These are phyloP conservation scores for Semibalanus balanoides DNA, from an alignment of 1,140 invertebrate genomes.

Conservation along the genomic window DNA sequence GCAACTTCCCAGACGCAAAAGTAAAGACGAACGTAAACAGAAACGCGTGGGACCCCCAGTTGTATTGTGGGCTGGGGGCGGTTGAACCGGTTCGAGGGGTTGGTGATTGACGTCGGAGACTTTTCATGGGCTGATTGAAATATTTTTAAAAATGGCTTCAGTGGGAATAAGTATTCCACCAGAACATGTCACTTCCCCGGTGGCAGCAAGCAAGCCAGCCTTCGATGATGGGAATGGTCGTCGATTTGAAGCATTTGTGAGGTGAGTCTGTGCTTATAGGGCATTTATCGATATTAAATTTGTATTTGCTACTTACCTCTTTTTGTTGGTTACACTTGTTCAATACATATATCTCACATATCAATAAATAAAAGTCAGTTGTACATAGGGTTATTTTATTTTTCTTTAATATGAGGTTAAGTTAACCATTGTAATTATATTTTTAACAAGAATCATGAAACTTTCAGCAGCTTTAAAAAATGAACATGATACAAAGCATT, in stretches of 20 bases:
- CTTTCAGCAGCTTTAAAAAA: too few relatives aligned
- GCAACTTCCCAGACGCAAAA: not conserved
- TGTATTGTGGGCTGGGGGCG: not conserved
- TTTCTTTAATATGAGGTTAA: too few relatives aligned
- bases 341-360: too few relatives aligned
- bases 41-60: not conserved
- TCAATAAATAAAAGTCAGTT: too few relatives aligned
- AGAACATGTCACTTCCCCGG: not conserved
- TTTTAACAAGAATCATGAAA: too few relatives aligned
- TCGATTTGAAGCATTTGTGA: not conserved
- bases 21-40: not conserved
- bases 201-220: not conserved
- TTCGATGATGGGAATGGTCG: not conserved
- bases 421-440: too few relatives aligned
- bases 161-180: not conserved
- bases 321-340: too few relatives aligned
- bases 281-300: too few relatives aligned
- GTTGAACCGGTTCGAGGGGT: not conserved
- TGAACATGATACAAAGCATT: too few relatives aligned
- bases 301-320: too few relatives aligned
- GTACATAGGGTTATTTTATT: too few relatives aligned
- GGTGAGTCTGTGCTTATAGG: too few relatives aligned
- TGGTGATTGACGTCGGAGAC: not conserved
- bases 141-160: not conserved
- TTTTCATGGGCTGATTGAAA: not conserved